Evolutionary conservation across 2,113 vertebrate species (phyloP), one percentile per base, ranked within the genome.

Genomic region (Rhinichthys klamathensis): DNA sequence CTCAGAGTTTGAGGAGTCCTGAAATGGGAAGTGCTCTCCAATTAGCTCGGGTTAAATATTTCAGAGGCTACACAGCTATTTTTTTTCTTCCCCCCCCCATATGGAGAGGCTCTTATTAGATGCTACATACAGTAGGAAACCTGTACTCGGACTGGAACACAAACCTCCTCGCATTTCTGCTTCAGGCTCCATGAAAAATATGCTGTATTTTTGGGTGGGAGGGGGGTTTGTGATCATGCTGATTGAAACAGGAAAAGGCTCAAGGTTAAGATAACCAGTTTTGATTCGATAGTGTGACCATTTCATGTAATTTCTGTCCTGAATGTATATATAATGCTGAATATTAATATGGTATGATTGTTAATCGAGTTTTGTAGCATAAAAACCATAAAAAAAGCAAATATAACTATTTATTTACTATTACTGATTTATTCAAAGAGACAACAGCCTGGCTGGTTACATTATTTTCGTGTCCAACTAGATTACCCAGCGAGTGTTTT

Each of bases 11-110:
- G 82, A 89, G 87, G 87, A 90, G 85, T 87, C 86, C 80, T 85
- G 90, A 90, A 89, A 90, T 89, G 89, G 91, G 88, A 91, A 89
- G 87, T 89, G 90, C 91, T 88, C 91, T 91, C 87, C 89, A 92
- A 92, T 92, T 91, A 92, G 88, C 90, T 85, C 58, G 84, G 91
- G 91, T 92, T 92, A 92, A 92, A 92, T 90, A 92, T 92, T 92
- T 90, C 87, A 91, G 88, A 89, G 89, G 60, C 79, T 80, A 82
- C 56, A 82, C 82, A 78, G 73, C 63, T 41, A 70, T 87, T 88
- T 85, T 70, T 70, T 11, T 38, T 51, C 56, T 30, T 69, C 67
- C 67, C 41, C 5, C 67, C 21, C 67, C 69, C 56, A 60, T 86
- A 86, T 70, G 63, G 69, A 51, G 35, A 27, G 35, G 76, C 85